A percentile compares a stretch with the other conserved stretches of the same genome.
Conservation (phyloP, 2,113 vertebrate species). For the Antidorcas marsupialis region DNA sequence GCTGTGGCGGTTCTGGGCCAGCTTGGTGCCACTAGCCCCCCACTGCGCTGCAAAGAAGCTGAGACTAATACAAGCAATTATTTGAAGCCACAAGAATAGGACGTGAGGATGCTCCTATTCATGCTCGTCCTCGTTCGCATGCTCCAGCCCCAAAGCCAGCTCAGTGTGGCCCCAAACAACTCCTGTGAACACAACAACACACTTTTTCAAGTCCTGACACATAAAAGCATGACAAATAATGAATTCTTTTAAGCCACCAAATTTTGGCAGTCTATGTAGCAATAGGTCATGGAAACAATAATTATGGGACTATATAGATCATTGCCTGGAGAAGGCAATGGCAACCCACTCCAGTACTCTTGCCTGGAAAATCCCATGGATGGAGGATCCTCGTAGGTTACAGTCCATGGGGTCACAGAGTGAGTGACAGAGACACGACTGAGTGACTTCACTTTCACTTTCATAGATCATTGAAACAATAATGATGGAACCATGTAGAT, state of each 20-base stretch:
- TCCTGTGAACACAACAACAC: not conserved
- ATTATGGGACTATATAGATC: not conserved
- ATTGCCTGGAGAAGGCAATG: not conserved
- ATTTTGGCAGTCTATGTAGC: not conserved
- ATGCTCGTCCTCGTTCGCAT: no score
- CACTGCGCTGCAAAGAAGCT: not conserved
- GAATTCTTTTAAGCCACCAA: not conserved
- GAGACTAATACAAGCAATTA: not conserved
- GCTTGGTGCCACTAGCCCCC: not conserved
- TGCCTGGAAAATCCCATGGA: not conserved
- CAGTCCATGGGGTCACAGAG: fast-evolving
- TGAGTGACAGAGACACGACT: no score
- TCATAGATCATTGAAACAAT: not conserved
- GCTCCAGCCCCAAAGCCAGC: not conserved
- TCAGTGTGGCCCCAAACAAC: not conserved
- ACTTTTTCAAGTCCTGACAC: not conserved
- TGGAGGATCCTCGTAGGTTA: fast-evolving
- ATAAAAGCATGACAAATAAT: not conserved
- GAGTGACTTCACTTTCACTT: not conserved
- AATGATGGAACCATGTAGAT: no score
- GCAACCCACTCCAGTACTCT: not conserved
- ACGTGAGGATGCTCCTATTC: no score
- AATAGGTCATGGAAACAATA: not conserved
- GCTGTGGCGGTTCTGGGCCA: not conserved
- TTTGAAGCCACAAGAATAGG: not conserved